Conservation (phyloP, 1,140 invertebrate genomes). For the Pachyrhynchus sulphureomaculatus region DNA sequence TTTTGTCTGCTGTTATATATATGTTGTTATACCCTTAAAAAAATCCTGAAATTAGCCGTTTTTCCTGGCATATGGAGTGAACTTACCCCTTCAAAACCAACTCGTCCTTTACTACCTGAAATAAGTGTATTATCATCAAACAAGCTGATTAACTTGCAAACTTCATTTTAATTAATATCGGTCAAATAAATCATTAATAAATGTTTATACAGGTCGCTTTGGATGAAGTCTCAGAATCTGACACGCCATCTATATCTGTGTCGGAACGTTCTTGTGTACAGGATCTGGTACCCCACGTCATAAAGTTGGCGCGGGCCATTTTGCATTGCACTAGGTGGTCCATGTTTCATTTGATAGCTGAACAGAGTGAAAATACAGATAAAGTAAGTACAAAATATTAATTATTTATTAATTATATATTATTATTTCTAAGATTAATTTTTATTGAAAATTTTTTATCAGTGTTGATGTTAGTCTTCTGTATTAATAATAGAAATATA, state of each 20-base stretch:
- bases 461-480: too few species aligned
- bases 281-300: constrained; percentile 63
- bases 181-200: too few species aligned
- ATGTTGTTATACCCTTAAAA: too few species aligned
- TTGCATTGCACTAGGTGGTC: constrained; percentile 52
- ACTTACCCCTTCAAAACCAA: not conserved
- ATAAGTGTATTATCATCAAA: too few species aligned
- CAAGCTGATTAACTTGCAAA: too few species aligned
- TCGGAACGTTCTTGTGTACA: constrained; percentile 49
- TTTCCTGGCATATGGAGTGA: not conserved
- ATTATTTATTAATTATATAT: too few species aligned
- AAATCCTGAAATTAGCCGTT: too few species aligned
- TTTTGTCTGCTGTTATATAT: too few species aligned
- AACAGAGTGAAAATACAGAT: constrained; percentile 53
- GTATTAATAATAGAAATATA: too few species aligned
- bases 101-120: not conserved
- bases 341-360: constrained; percentile 51
- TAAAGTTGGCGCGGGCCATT: constrained; percentile 63
- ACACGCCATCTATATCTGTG: constrained; percentile 10
- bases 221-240: constrained; percentile 43
- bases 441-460: too few species aligned
- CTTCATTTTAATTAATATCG: too few species aligned
- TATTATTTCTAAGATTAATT: too few species aligned
- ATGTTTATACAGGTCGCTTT: constrained; percentile 66
- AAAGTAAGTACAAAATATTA: constrained; percentile 21